These are phyloP conservation scores for Oreocharis arfaki DNA, from an alignment of 2,113 vertebrate species.

Conservation along the genomic window DNA sequence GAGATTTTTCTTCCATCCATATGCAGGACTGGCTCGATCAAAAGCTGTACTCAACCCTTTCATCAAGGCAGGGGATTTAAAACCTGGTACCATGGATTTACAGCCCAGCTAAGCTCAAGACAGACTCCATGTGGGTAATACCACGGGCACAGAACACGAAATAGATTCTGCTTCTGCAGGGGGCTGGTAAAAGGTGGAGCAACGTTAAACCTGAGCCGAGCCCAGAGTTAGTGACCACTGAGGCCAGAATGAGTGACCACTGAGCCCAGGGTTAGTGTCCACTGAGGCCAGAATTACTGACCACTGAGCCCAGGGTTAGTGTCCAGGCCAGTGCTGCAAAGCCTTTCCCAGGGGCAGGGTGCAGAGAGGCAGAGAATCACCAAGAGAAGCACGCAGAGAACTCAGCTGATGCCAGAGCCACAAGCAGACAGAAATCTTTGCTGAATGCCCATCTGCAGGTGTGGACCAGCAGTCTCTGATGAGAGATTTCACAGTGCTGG, in stretches of 20 bases:
- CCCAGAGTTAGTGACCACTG: not conserved
- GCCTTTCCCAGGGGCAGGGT: not conserved
- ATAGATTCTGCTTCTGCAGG: not conserved
- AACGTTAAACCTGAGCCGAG: not conserved
- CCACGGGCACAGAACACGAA: not conserved
- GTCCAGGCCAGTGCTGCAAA: not conserved
- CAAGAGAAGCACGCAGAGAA: not conserved
- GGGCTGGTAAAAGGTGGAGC: not conserved
- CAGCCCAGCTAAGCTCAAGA: fast-evolving
- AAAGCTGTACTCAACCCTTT: not conserved
- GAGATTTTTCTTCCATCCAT: not conserved
- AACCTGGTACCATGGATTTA: fast-evolving
- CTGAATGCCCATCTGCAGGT: not conserved
- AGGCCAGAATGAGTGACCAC: not conserved
- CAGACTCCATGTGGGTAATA: fast-evolving
- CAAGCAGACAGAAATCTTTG: not conserved
- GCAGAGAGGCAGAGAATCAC: not conserved
- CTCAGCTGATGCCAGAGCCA: not conserved
- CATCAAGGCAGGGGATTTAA: not conserved
- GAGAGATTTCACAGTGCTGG: constrained; percentile 23
- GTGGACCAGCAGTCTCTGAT: not conserved
- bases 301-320: not conserved
- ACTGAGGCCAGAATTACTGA: not conserved
- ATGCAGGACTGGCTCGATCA: not conserved
- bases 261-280: not conserved